phyloP scores from a whole-genome alignment of 2,113 vertebrate genomes.

The Oophaga pumilio region DNA sequence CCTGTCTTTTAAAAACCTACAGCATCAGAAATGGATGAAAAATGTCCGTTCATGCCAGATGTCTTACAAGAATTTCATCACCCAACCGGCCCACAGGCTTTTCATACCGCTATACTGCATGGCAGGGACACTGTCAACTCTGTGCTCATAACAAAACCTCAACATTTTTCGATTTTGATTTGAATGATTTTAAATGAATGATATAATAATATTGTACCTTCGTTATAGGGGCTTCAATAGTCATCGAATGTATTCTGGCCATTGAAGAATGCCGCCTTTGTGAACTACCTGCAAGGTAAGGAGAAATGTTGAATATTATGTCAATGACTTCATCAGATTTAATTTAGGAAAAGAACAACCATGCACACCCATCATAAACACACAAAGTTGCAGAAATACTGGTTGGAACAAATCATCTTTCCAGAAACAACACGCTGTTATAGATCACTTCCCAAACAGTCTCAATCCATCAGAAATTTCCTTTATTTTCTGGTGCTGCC shows the following conservation, averaged over 20 bases:
- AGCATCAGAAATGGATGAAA: background rate
- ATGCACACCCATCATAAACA: background rate
- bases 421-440: background rate
- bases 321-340: background rate
- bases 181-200: background rate
- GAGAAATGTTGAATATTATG: background rate
- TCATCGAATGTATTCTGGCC: conserved; percentile 98
- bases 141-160: background rate
- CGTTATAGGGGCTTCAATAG: conserved; percentile 96
- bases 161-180: no score
- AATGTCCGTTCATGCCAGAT: background rate
- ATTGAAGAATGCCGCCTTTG: conserved; percentile 94
- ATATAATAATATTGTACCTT: conserved; percentile 76
- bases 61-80: background rate
- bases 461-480: background rate
- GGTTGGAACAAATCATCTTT: background rate
- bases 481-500: background rate
- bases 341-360: conserved; percentile 1
- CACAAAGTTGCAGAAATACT: background rate
- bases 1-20: background rate
- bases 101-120: background rate
- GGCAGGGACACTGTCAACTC: background rate
- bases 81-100: background rate
- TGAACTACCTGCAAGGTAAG: conserved; percentile 77
- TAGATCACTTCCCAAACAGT: background rate